Evolutionary conservation across 2,888 invertebrate genomes (phyloP).

Genomic region (Nezara viridula): DNA sequence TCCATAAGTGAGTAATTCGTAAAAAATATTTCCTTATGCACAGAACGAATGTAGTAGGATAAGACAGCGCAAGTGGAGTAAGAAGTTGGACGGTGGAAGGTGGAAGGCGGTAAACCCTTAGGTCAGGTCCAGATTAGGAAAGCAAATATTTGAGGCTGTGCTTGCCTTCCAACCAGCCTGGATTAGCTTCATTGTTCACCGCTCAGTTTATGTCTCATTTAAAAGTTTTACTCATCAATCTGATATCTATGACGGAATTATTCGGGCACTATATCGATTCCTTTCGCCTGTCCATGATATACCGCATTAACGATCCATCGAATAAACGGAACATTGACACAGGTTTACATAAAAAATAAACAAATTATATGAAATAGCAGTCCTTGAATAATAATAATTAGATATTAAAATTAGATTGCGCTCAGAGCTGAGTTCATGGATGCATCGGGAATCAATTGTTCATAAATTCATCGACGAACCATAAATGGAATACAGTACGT

Average conservation of each 20-base stretch:
- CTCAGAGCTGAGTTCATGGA: too few relatives aligned
- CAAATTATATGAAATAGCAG: too few relatives aligned
- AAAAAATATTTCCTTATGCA: neutral
- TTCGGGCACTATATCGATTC: neutral
- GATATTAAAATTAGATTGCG: too few relatives aligned
- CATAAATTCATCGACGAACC: too few relatives aligned
- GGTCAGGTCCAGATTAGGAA: conserved; percentile 35
- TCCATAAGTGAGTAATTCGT: neutral
- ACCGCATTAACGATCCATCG: neutral
- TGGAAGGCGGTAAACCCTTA: neutral
- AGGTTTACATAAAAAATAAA: too few relatives aligned
- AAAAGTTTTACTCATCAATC: conserved; percentile 21
- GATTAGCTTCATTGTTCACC: neutral
- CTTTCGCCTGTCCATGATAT: neutral
- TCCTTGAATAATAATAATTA: too few relatives aligned
- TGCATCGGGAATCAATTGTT: too few relatives aligned
- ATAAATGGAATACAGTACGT: too few relatives aligned
- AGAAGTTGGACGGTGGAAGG: neutral
- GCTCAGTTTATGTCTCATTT: conserved; percentile 16
- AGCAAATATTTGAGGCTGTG: conserved; percentile 29
- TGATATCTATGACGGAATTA: neutral
- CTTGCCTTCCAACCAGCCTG: conserved; percentile 8
- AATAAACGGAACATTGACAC: neutral
- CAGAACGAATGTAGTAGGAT: neutral
- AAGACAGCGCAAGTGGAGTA: neutral